Evolutionary conservation across 2,888 invertebrate species (phyloP), one percentile per base, ranked within the genome.

Genomic region (Netelia melanura): DNA sequence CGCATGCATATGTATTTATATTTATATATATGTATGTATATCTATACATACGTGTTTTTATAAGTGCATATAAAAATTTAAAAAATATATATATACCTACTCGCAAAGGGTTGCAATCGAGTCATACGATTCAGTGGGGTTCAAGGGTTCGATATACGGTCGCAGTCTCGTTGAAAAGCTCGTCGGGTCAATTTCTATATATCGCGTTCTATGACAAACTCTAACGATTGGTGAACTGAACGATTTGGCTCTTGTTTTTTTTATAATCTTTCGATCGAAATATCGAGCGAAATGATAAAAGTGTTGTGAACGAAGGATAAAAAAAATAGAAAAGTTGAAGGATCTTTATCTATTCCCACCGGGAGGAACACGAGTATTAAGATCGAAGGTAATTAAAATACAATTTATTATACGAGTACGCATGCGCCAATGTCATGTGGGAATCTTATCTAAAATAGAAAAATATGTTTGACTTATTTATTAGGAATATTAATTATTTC

Each of bases 91-190:
- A 30, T 14, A 48, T 25, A 52, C n/a, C 43, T 48, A 48, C 56
- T 25, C 68, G 74, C n/a, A 68, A 64, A 61, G 62, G 68, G 10
- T 48, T 48, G 11, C 25, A 43, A 62, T 62, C 78, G 65, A 64
- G 48, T 52, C 79, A 25, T 54, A 23, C 23, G 14, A 43, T 25
- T 21, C 70, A 43, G 21, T 62, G 58, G 17, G 64, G 43, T 71
- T 79, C 79, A 48, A 71, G 75, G 58, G 38, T 72, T 80, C 44
- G 61, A 21, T 44, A 17, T 72, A 61, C 23, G 5, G 9, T 9
- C n/a, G 62, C 64, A 52, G 52, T 58, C 48, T 76, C 56, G 58
- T 52, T 23, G 21, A 58, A 58, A 54, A 21, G 54, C 62, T 14
- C 64, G n/a, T 9, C 70, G 61, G 17, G 30, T 23, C 14, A 23